These are phyloP conservation scores for Dromius quadrimaculatus DNA, from an alignment of 2,888 invertebrate genomes.

Conservation along the genomic window DNA sequence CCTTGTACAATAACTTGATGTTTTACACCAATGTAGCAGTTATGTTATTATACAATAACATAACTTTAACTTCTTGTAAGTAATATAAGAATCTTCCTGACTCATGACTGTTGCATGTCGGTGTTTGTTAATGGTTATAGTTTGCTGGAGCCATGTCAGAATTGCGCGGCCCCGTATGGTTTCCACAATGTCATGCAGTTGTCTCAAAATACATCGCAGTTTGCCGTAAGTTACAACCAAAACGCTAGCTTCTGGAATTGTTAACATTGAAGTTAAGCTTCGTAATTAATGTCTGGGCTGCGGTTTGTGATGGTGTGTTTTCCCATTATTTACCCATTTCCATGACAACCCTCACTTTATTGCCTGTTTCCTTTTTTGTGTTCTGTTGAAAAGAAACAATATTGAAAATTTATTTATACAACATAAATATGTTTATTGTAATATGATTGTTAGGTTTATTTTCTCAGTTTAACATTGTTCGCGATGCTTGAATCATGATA, in stretches of 20 bases:
- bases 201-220: conserved; percentile 83
- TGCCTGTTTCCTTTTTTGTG: conserved; percentile 21
- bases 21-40: too few relatives aligned
- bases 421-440: neutral
- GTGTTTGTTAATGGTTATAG: conserved; percentile 68
- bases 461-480: conserved; percentile 22
- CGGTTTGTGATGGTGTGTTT: conserved; percentile 41
- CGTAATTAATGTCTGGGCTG: conserved; percentile 35
- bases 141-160: conserved; percentile 77
- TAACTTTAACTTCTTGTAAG: conserved; percentile 11
- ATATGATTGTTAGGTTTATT: conserved; percentile 1
- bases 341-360: conserved; percentile 28
- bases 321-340: conserved; percentile 29
- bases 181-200: conserved; percentile 94
- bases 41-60: too few relatives aligned
- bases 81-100: neutral
- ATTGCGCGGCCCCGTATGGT: conserved; percentile 96
- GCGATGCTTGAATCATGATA: conserved; percentile 16
- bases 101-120: conserved; percentile 59
- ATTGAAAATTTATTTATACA: too few relatives aligned
- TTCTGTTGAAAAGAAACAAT: conserved; percentile 11
- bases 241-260: conserved; percentile 24
- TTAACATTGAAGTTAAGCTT: conserved; percentile 19
- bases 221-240: conserved; percentile 80
- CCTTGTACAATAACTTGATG: too few relatives aligned